phyloP scores from a whole-genome alignment of 2,888 invertebrate species.

The Stenurella melanura region DNA sequence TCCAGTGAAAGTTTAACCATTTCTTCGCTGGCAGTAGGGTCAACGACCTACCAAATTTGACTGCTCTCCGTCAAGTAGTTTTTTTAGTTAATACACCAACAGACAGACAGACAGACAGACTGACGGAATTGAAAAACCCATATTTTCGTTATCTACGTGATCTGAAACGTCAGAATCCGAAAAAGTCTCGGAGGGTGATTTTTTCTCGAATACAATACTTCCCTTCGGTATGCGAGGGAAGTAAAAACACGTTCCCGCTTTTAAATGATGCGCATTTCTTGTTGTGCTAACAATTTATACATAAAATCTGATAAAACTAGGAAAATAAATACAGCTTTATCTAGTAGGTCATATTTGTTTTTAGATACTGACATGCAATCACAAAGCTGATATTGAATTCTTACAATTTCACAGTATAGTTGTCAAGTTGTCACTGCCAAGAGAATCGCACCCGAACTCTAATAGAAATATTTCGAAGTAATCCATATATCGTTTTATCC shows the following conservation, averaged over 20 bases:
- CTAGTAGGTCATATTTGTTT: not conserved
- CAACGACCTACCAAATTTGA: too few relatives aligned
- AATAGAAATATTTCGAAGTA: conserved; percentile 28
- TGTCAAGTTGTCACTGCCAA: conserved; percentile 12
- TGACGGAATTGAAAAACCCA: too few relatives aligned
- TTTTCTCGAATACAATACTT: too few relatives aligned
- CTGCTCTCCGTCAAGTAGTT: too few relatives aligned
- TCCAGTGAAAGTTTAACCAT: too few relatives aligned
- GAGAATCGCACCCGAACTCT: conserved; percentile 2
- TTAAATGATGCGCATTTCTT: not conserved
- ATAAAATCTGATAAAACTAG: not conserved
- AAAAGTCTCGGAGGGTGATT: too few relatives aligned
- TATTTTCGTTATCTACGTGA: too few relatives aligned
- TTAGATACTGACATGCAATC: not conserved
- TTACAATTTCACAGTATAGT: conserved; percentile 13
- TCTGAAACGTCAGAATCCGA: too few relatives aligned
- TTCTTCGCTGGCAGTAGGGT: too few relatives aligned
- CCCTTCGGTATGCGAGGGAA: too few relatives aligned
- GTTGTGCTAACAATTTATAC: not conserved
- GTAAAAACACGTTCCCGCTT: not conserved
- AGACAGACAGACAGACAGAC: too few relatives aligned
- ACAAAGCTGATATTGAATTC: not conserved
- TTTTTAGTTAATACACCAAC: too few relatives aligned
- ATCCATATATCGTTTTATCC: conserved; percentile 5
- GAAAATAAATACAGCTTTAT: conserved; percentile 7